phyloP scores from a whole-genome alignment of 1,140 invertebrate genomes.

The Drosophila athabasca region DNA sequence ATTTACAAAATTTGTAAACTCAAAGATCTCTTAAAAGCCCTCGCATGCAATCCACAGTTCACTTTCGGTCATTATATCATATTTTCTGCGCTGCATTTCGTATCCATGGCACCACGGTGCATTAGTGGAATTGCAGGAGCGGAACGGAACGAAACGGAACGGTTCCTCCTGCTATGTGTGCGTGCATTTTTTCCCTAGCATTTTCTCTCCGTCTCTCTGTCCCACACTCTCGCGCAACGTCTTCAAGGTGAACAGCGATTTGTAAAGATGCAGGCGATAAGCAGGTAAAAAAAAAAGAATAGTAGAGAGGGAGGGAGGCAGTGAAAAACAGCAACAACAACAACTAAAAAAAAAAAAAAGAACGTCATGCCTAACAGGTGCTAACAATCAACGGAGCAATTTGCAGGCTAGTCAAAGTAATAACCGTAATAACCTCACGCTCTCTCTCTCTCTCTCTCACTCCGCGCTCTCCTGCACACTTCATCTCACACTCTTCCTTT shows the following conservation, averaged over 20 bases:
- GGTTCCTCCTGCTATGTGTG: conserved; percentile 39
- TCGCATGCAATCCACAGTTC: too few species aligned
- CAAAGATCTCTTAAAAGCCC: too few species aligned
- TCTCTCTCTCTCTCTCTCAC: too few species aligned
- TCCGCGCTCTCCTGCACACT: too few species aligned
- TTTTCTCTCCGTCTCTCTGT: conserved; percentile 24
- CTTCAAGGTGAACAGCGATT: conserved; percentile 66
- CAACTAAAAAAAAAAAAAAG: conserved; percentile 9
- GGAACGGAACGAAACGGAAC: conserved; percentile 28
- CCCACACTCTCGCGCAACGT: conserved; percentile 50
- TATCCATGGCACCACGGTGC: too few species aligned
- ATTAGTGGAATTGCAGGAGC: conserved; percentile 1
- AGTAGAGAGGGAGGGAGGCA: conserved; percentile 1
- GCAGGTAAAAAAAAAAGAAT: conserved; percentile 34
- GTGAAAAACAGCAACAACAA: conserved; percentile 2
- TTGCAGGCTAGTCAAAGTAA: conserved; percentile 34
- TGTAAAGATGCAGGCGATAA: conserved; percentile 64
- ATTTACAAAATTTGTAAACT: too few species aligned
- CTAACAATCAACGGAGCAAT: conserved; percentile 49
- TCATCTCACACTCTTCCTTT: background rate
- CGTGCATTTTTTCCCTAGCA: conserved; percentile 28
- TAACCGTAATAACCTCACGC: conserved; percentile 35
- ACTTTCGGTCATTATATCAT: too few species aligned
- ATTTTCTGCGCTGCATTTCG: too few species aligned
- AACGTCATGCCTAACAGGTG: conserved; percentile 68